A percentile compares a stretch with the other conserved stretches of the same genome.
Evolutionary conservation across 2,888 invertebrate species (phyloP).

Genomic region (Lasius fuliginosus): DNA sequence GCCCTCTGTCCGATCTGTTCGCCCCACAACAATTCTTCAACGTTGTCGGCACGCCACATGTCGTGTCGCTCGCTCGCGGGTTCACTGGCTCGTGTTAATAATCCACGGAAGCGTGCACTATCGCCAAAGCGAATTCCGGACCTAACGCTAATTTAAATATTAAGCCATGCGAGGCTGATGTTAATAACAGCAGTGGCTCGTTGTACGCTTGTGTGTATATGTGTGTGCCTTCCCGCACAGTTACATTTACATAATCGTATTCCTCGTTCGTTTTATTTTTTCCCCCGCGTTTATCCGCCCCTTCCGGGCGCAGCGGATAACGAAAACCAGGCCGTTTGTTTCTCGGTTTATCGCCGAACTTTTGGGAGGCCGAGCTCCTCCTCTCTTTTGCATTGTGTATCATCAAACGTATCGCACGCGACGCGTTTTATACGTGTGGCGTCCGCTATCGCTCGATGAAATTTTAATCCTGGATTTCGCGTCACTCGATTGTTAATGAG

Average conservation of each 20-base stretch:
- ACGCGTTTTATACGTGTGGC: constrained; percentile 5
- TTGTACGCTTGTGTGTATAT: constrained; percentile 14
- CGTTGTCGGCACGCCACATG: constrained; percentile 60
- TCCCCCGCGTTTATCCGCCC: constrained; percentile 24
- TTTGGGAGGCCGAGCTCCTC: not conserved
- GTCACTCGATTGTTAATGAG: not conserved
- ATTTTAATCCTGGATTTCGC: constrained; percentile 2
- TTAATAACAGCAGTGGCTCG: constrained; percentile 70
- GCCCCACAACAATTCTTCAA: constrained; percentile 55
- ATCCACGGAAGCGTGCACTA: constrained; percentile 65
- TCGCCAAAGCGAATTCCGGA: constrained; percentile 71
- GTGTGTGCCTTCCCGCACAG: not conserved
- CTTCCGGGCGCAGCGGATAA: constrained; percentile 30
- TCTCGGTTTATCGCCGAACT: constrained; percentile 38
- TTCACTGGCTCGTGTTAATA: constrained; percentile 66
- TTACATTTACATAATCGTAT: constrained; percentile 50
- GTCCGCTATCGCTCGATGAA: not conserved
- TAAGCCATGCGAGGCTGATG: constrained; percentile 76
- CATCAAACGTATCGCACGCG: constrained; percentile 23
- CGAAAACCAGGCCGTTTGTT: constrained; percentile 25
- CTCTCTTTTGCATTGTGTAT: not conserved
- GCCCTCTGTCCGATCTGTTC: constrained; percentile 22
- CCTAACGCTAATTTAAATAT: constrained; percentile 77
- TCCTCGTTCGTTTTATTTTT: constrained; percentile 2
- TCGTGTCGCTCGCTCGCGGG: constrained; percentile 51